A percentile compares a stretch with the other conserved stretches of the same genome.
These are phyloP conservation scores for Ornithoptera priamus DNA, from an alignment of 2,888 invertebrate species.

Conservation along the genomic window DNA sequence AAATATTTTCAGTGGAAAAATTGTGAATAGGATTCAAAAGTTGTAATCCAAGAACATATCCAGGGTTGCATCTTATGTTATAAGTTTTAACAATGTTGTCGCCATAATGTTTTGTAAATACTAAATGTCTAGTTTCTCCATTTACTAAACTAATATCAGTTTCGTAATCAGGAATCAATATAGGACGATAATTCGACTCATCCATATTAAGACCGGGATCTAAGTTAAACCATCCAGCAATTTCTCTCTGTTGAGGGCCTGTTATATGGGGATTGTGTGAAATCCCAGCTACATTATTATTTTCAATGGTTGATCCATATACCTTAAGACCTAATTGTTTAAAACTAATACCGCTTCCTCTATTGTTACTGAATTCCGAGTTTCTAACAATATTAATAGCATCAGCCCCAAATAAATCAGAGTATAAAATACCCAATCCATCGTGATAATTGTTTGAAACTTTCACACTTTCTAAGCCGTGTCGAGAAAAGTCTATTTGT, in stretches of 20 bases:
- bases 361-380: slow-evolving; percentile 91
- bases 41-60: slow-evolving; percentile 93
- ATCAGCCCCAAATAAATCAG: slow-evolving; percentile 94
- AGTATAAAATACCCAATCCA: slow-evolving; percentile 95
- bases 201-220: slow-evolving; percentile 83
- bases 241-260: slow-evolving; percentile 91
- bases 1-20: slow-evolving; percentile 90
- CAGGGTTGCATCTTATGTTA: slow-evolving; percentile 86
- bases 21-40: slow-evolving; percentile 94
- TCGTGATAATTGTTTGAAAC: slow-evolving; percentile 93
- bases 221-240: slow-evolving; percentile 94
- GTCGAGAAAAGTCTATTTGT: slow-evolving; percentile 92
- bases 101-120: slow-evolving; percentile 84
- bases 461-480: slow-evolving; percentile 89
- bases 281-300: slow-evolving; percentile 93
- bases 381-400: slow-evolving; percentile 90
- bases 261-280: slow-evolving; percentile 94
- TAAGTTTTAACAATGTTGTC: slow-evolving; percentile 80
- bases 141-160: slow-evolving; percentile 82
- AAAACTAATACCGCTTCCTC: slow-evolving; percentile 93
- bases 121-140: slow-evolving; percentile 89
- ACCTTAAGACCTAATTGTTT: slow-evolving; percentile 92
- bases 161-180: slow-evolving; percentile 84
- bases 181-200: slow-evolving; percentile 87
- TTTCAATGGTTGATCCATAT: slow-evolving; percentile 87